Base-by-base conservation (phyloP, 2,113 vertebrate species). In the Dascyllus trimaculatus region DNA sequence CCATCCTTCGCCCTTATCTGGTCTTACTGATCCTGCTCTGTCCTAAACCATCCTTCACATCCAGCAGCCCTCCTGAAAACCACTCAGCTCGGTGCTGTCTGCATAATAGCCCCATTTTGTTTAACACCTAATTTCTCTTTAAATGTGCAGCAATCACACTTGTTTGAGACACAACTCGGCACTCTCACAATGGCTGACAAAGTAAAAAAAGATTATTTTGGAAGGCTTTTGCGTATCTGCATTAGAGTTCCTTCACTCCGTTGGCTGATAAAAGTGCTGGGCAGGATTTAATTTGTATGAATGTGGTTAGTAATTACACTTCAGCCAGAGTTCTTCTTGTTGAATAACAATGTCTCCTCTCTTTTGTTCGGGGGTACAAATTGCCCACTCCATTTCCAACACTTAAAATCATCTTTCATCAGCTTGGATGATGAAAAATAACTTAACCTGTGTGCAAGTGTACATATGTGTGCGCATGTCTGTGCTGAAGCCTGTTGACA, bases 1-100 rank as follows among this genome's bases (percentile, higher is more conserved):
- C 75, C 24, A 19, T 67, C 75, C 74, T n/a, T n/a, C 67, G n/a
- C n/a, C n/a, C n/a, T n/a, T n/a, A n/a, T 92, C 88, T 71, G 86
- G 26, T 69, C 65, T 21, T 13, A 45, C 71, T 81, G 71, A 87
- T 78, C 75, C 80, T 63, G 61, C 60, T 45, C 77, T 75, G 59
- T 71, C 65, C 81, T 62, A 17, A 80, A 26, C 75, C 24, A 19
- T 67, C 75, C 74, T n/a, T n/a, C 67, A 60, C 64, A 45, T 45
- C 61, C 58, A 45, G 48, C 70, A 67, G 43, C 60, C 48, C 65
- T 48, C 13, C 25, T 49, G 18, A 46, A 60, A 83, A 65, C 43
- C 78, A 38, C 35, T 24, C 49, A 49, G n/a, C 18, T 43, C 40
- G 35, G 43, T 63, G 32, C 38, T 21, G 17, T 51, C 68, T 66